Base-by-base conservation (phyloP, 2,113 vertebrate genomes). In the Perca schrenkii region DNA sequence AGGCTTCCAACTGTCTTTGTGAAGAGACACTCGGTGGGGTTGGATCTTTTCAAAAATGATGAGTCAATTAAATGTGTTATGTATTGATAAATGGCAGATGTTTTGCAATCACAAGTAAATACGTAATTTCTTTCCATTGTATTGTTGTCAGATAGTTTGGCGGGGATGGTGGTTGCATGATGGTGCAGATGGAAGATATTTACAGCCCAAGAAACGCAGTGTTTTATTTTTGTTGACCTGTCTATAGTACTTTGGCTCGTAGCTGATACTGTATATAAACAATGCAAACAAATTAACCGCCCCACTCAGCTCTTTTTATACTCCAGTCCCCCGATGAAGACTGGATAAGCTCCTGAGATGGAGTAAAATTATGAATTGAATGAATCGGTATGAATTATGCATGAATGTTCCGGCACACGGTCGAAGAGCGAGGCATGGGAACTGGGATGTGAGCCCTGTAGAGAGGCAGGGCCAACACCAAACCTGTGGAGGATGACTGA, bases 161-260 rank as follows among this genome's bases (percentile, higher is more conserved):
- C 4, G 31, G 63, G 87, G 87, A 87, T 83, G 86, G 87, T 88
- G 86, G 91, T 90, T 94, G 89, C 92, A 28, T 28, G 28, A 28
- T 28, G 76, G n/a, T 89, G 63, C 63, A 86, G 70, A 62, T 83
- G 52, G 46, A 74, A 80, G 65, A 80, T 68, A 74, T 78, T 81
- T 63, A 80, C 77, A 76, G 52, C 72, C 62, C 58, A 71, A 28
- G 31, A 75, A 70, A 67, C 28, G 43, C 56, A 47, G 58, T 52
- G 34, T 87, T 87, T 60, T 76, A 81, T 62, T 74, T 82, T 74
- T 73, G 28, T 40, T 72, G n/a, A 81, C 66, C 25, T 36, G 43
- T 74, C 52, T 71, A 14, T 85, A 76, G 74, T 15, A 14, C n/a
- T 74, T 63, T 77, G 54, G 25, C 53, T 58, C 28, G 25, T 91